These are phyloP conservation scores for Drosophila acutilabella DNA, from an alignment of 2,888 invertebrate genomes.

Conservation along the genomic window DNA sequence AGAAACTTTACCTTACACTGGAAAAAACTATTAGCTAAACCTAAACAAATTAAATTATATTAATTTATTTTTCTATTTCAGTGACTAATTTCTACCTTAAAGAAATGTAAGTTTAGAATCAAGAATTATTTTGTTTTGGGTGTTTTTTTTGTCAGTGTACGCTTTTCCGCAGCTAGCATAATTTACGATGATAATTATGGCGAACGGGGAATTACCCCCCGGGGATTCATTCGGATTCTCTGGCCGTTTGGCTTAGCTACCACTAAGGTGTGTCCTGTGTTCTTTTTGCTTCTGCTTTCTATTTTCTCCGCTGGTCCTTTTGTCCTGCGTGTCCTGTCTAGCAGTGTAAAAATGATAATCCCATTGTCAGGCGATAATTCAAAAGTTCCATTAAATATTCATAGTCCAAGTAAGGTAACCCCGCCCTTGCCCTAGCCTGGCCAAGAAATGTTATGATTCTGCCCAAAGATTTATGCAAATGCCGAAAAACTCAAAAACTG, in stretches of 20 bases:
- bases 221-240: conserved; percentile 56
- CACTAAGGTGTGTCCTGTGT: conserved; percentile 16
- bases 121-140: no score
- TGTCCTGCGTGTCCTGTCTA: conserved; percentile 40
- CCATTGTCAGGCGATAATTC: conserved; percentile 85
- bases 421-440: conserved; percentile 26
- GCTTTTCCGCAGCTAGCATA: conserved; percentile 50
- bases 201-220: conserved; percentile 81
- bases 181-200: conserved; percentile 84
- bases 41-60: no score
- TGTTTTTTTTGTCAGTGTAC: not conserved
- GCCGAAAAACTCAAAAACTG: conserved; percentile 24
- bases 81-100: no score
- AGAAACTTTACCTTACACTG: conserved; percentile 43
- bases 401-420: conserved; percentile 28
- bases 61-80: no score
- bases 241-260: conserved; percentile 48
- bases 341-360: conserved; percentile 85
- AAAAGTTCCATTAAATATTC: conserved; percentile 69
- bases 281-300: not conserved
- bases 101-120: no score
- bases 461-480: conserved; percentile 74
- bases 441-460: conserved; percentile 67
- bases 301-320: conserved; percentile 9
- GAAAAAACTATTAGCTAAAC: no score